Conservation (phyloP, 1,140 invertebrate genomes). For the Nymphalis io region DNA sequence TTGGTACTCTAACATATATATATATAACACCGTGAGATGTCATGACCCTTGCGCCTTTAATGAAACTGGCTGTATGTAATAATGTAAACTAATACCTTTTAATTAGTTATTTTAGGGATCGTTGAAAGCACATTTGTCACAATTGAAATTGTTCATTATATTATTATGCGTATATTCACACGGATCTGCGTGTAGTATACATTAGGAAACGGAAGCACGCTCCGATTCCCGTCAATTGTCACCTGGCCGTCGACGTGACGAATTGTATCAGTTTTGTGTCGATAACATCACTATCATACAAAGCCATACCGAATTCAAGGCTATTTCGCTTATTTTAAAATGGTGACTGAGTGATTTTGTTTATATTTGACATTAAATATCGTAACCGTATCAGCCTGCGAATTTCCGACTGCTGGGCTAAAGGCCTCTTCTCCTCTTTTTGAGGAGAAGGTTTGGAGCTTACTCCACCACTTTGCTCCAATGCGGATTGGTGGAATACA, state of each 20-base stretch:
- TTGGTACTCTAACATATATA: too few species aligned
- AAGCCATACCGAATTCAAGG: slow-evolving; percentile 15
- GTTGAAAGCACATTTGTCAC: slow-evolving; percentile 1
- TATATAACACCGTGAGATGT: too few species aligned
- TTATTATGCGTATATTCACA: slow-evolving; percentile 37
- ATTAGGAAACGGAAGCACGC: slow-evolving; percentile 63
- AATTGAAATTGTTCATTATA: not conserved
- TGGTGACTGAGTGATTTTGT: not conserved
- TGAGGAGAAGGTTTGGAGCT: too few species aligned
- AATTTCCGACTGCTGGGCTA: too few species aligned
- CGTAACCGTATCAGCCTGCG: too few species aligned
- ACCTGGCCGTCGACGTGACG: slow-evolving; percentile 37
- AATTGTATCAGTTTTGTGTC: slow-evolving; percentile 34
- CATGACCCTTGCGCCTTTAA: too few species aligned
- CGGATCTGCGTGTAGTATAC: slow-evolving; percentile 36
- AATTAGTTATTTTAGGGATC: not conserved
- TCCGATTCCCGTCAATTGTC: slow-evolving; percentile 51
- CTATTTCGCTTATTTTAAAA: not conserved
- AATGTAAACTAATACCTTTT: too few species aligned
- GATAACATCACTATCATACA: slow-evolving; percentile 24
- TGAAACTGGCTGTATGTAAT: too few species aligned
- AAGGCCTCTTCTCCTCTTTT: too few species aligned
- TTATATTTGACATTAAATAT: too few species aligned
- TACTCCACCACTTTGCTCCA: too few species aligned
- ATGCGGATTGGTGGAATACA: too few species aligned